Conservation (phyloP, 2,888 invertebrate species). For the Catonia carolina region DNA sequence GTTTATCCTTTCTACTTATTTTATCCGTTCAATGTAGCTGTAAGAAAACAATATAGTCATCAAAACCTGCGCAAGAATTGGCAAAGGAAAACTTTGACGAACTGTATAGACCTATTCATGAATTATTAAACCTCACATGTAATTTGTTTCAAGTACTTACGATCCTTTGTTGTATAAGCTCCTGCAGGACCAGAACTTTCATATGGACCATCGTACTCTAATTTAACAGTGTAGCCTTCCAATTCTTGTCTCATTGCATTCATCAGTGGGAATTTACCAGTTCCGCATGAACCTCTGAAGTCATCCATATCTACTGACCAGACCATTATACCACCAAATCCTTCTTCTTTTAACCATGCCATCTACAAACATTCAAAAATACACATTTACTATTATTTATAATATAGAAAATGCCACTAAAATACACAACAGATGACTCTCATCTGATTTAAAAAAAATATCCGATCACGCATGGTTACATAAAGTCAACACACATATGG, state of each 20-base stretch:
- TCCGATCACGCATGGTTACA: no score
- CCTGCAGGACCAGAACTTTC: constrained; percentile 64
- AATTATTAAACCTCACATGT: no score
- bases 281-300: constrained; percentile 83
- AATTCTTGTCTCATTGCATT: constrained; percentile 81
- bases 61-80: no score
- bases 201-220: constrained; percentile 82
- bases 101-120: no score
- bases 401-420: neutral
- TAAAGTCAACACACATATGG: no score
- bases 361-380: constrained; percentile 51
- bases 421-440: no score
- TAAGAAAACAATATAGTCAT: no score
- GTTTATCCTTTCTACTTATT: no score
- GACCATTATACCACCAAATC: constrained; percentile 93
- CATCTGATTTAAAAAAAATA: no score
- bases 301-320: constrained; percentile 98
- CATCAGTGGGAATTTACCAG: constrained; percentile 83
- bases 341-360: constrained; percentile 89
- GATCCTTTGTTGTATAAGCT: constrained; percentile 81
- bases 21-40: no score
- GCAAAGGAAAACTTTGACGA: no score
- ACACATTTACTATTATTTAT: neutral
- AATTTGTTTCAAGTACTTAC: constrained; percentile 52
- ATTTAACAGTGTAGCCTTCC: constrained; percentile 68